Evolutionary conservation across 2,113 vertebrate genomes (phyloP), one percentile per base, ranked within the genome.

Genomic region (Stomatorhinus ivindoensis): DNA sequence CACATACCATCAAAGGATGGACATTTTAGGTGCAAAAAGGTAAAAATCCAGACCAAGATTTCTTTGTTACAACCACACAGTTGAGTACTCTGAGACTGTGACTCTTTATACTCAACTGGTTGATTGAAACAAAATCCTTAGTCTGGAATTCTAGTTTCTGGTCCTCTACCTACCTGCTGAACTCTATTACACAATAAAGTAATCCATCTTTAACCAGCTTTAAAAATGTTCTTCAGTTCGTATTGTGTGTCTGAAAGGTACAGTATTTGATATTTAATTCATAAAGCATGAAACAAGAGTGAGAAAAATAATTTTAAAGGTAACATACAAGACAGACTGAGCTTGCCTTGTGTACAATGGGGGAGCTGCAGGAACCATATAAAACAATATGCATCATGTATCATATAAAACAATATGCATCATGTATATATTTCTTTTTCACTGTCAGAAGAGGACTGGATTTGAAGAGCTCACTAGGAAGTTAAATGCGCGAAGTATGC

Each of bases 401-500:
- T 86, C 17, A 42, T 53, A 83, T 83, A 55, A 58, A 42, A 55
- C 55, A 83, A 83, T 51, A 35, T 82, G 88, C 21, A 55, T 82
- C 48, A 11, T 53, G 9, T 48, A 87, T 86, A 58, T 58, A 89
- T 50, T 31, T 90, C 47, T 51, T 90, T 44, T 76, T 87, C 58
- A 44, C 61, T 87, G 89, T 80, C 47, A 76, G 31, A 44, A 55
- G 48, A 10, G 50, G 85, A 53, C 58, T 51, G 61, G 42, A 87
- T 87, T 31, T 65, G 87, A 87, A 87, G 21, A 39, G 48, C 85
- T 80, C 3, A 10, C 44, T 21, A 51, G 89, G 46, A 69, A 86
- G 87, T 90, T 55, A 90, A 87, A 87, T 53, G 76, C 76, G 5
- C 50, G 15, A 51, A 42, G 6, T 44, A 53, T 90, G 61, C 51